Evolutionary conservation across 2,113 vertebrate species (phyloP), one percentile per base, ranked within the genome.

Genomic region (Ibidorhyncha struthersii): DNA sequence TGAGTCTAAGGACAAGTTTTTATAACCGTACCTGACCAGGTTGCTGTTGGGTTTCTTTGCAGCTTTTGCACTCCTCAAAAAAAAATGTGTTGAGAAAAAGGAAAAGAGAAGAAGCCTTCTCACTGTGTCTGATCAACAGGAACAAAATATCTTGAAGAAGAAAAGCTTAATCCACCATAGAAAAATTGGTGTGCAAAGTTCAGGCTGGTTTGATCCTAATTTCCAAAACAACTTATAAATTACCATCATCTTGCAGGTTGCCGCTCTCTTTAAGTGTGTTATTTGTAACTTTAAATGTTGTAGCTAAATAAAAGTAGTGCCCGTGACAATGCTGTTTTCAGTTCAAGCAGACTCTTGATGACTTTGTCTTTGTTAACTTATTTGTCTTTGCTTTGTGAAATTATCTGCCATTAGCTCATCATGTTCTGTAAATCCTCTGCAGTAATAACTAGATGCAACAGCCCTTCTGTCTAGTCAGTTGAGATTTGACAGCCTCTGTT

Each of bases 401-500:
- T 43, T 78, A 72, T 91, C 84, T 94, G 84, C 89, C 86, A 88
- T 89, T 86, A 78, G 89, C 53, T 77, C 63, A 83, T 86, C 79
- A 80, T 40, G 49, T 94, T 87, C 83, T 50, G 83, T 34, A 95
- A 82, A 67, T 91, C 83, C 77, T 93, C 78, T 80, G 86, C 93
- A 95, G 94, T 96, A 97, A 93, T 80, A 95, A 56, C 84, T 79
- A 45, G 86, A 89, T 45, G 86, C 62, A 96, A 12, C 96, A 96
- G 93, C 41, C 94, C 86, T 92, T 69, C 86, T 96, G 93, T 97
- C 81, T 94, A 70, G 81, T 90, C 70, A 96, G 91, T 38, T 43
- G 91, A 95, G 81, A 92, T 95, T 96, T 93, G 89, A 96, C 52
- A 94, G 74, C 92, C 66, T 95, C 86, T 63, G 79, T 96, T 97